Evolutionary conservation across 2,113 vertebrate genomes (phyloP), one percentile per base, ranked within the genome.

Genomic region (Gulo gulo): DNA sequence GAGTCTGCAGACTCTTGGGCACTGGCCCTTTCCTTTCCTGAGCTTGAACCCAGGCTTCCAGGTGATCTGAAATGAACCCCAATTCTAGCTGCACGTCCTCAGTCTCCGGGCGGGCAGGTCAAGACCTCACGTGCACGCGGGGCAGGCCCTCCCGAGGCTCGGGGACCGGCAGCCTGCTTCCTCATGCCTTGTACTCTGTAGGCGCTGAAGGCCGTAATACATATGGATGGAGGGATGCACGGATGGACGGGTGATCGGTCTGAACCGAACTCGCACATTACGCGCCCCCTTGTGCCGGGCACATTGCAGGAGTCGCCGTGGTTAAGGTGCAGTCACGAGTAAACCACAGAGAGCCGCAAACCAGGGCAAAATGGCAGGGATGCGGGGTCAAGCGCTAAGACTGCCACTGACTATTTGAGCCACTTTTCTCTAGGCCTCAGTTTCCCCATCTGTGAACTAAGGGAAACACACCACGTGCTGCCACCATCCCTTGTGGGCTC

Each of bases 381-480:
- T 34, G 45, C 18, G n/a, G 69, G 59, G 18, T 91, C 86, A 15
- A 15, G 87, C 8, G 39, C 59, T 26, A 47, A 24, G 34, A 39
- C 59, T 1, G 31, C 26, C 34, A 26, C 42, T 42, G 42, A 36
- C 13, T 2, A 3, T 15, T 29, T 18, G 9, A 31, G 8, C 50
- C 23, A 39, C 26, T 10, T 7, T 20, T 31, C 79, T 34, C 65
- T 11, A 21, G 14, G 31, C 21, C 67, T 82, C 39, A 2, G n/a
- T 39, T 14, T 36, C 47, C 31, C 52, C 0, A 3, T 5, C 39
- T 11, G 26, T 39, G 45, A 34, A 65, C 16, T 2, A 14, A 50
- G 10, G 20, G 13, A 34, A 26, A 15, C 14, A 39, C 23, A 0
- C 1, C 26, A 5, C 0, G 2, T 1, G 24, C 24, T 23, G 10